These are phyloP conservation scores for Galerucella calmariensis DNA, from an alignment of 2,888 invertebrate genomes.

Conservation along the genomic window DNA sequence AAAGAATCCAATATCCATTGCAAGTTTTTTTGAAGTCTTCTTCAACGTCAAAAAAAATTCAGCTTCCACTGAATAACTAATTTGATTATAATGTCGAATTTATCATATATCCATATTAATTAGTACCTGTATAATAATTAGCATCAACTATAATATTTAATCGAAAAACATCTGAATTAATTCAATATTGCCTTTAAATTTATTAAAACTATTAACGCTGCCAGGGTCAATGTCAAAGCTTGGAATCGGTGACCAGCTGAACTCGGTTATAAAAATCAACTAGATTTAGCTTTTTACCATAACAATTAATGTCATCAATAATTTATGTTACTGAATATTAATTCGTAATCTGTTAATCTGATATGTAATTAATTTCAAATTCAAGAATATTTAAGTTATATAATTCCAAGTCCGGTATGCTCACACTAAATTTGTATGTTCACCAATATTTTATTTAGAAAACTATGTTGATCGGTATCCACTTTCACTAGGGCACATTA, in stretches of 20 bases:
- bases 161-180: background rate
- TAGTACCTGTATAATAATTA: background rate
- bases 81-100: background rate
- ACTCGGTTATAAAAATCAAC: background rate
- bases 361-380: background rate
- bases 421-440: too few species aligned
- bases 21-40: too few species aligned
- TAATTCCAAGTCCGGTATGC: background rate
- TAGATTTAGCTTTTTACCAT: background rate
- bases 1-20: too few species aligned
- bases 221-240: conserved; percentile 1
- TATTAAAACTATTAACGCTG: background rate
- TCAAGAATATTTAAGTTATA: background rate
- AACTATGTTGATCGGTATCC: too few species aligned
- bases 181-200: background rate
- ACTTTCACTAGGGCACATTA: too few species aligned
- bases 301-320: background rate
- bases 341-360: background rate
- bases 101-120: conserved; percentile 1
- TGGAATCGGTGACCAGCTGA: background rate
- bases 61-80: background rate
- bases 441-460: too few species aligned
- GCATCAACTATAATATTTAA: background rate
- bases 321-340: background rate
- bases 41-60: background rate